Evolutionary conservation across 2,888 invertebrate genomes (phyloP), one percentile per base, ranked within the genome.

Genomic region (Blomia tropicalis): DNA sequence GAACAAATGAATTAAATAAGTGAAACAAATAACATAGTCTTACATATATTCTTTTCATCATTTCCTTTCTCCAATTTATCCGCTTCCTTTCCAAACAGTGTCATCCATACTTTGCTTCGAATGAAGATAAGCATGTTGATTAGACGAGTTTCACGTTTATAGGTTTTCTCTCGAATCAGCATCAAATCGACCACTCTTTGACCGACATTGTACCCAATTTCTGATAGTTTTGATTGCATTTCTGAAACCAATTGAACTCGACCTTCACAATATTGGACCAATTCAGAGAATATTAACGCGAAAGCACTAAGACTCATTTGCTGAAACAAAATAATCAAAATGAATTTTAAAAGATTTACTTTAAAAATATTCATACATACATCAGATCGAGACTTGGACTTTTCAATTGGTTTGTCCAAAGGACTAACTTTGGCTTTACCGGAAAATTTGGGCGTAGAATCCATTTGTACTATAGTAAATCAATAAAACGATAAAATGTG

Each of bases 51-150:
- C 72, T 95, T 93, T 77, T 98, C 95, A 76, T 98, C 96, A 75
- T 95, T 96, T 2, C 95, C 92, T 75, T 95, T 91, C 72, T 98
- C 98, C 67, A 98, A 74, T 73, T 96, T 96, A 72, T 99, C 98
- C 32, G 96, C 96, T 77, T 98, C 98, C 72, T 89, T 87, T 1
- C 95, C 95, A 79, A 95, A 98, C 23, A 99, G 76, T 60, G 86
- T 87, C 84, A 95, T 96, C 98, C 98, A 98, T 19, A 99, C 77
- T 0, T 90, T 90, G 3, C 89, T 87, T 73, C 96, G 95, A 1
- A 98, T 83, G 75, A 96, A 96, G 5, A 96, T 77, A 11, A 99
- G 76, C 80, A 95, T 91, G 72, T 90, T 92, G 0, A 96, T 79
- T 4, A 98, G 74, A 74, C 95, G 96, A 2, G 87, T 89, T 77